These are phyloP conservation scores for Cliona cf. orientalis DNA, from an alignment of 37 sponge, comb jelly and placozoan species.

Conservation along the genomic window DNA sequence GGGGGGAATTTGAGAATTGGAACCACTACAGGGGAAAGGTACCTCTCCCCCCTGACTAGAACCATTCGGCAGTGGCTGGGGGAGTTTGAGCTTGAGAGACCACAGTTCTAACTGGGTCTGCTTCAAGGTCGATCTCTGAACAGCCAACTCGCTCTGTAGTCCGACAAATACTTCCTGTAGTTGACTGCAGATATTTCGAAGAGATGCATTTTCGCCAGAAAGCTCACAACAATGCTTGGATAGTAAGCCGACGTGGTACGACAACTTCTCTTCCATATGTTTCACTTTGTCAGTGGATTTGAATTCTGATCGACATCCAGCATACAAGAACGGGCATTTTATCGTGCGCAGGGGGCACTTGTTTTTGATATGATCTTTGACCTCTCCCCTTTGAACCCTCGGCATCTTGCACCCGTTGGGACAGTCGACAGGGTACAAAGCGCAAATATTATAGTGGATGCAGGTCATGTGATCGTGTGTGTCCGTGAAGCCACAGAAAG, in stretches of 20 bases:
- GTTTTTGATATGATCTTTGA: not conserved
- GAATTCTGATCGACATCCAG: conserved; percentile 6
- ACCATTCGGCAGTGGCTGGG: no score
- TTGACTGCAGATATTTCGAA: not conserved
- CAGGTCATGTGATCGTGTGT: not conserved
- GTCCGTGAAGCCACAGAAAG: not conserved
- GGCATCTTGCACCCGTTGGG: conserved; percentile 14
- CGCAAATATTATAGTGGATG: not conserved
- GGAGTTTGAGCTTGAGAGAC: no score
- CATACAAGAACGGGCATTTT: not conserved
- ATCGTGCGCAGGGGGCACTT: conserved; percentile 12
- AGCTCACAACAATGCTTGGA: no score
- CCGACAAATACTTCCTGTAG: not conserved
- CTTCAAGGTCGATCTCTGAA: no score
- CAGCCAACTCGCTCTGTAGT: not conserved
- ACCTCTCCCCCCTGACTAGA: no score
- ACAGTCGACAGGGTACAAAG: not conserved
- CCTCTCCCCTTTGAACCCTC: not conserved
- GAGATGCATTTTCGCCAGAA: not conserved
- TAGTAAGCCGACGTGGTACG: no score
- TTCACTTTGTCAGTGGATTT: not conserved
- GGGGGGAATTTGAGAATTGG: no score
- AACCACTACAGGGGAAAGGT: no score
- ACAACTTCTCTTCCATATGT: no score
- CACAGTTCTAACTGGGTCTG: no score